Percentiles rank a stretch among this genome's conserved stretches.
Conservation (phyloP, 1,140 invertebrate genomes). For the Pygmarrhopalites habei region DNA sequence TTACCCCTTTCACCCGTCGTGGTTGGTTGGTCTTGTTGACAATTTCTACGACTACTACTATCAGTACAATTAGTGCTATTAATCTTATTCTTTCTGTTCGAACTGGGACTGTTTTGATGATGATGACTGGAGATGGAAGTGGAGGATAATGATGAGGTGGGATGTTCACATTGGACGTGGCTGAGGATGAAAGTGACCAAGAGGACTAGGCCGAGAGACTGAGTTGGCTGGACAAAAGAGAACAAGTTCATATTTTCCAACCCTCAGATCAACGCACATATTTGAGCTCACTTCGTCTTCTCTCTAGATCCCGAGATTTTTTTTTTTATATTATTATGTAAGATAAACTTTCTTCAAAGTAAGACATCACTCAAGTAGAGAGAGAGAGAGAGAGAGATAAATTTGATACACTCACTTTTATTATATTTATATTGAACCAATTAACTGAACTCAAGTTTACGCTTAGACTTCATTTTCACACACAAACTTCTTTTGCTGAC, state of each 20-base stretch:
- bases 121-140: background rate
- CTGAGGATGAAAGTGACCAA: background rate
- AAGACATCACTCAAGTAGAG: background rate
- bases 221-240: background rate
- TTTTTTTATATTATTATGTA: too few relatives aligned
- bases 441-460: too few relatives aligned
- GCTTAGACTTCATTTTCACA: too few relatives aligned
- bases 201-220: background rate
- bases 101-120: background rate
- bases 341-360: background rate
- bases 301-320: too few relatives aligned
- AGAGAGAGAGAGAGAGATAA: background rate
- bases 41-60: background rate
- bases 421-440: background rate
- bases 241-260: constrained; percentile 7
- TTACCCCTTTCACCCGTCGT: background rate
- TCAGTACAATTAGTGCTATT: background rate
- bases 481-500: too few relatives aligned
- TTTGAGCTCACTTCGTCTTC: background rate
- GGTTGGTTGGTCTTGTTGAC: background rate
- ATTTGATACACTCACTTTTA: background rate
- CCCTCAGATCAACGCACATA: background rate
- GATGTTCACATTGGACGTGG: background rate
- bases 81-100: background rate
- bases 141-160: background rate